Evolutionary conservation across 2,888 invertebrate species (phyloP).

Genomic region (Arctia plantaginis): DNA sequence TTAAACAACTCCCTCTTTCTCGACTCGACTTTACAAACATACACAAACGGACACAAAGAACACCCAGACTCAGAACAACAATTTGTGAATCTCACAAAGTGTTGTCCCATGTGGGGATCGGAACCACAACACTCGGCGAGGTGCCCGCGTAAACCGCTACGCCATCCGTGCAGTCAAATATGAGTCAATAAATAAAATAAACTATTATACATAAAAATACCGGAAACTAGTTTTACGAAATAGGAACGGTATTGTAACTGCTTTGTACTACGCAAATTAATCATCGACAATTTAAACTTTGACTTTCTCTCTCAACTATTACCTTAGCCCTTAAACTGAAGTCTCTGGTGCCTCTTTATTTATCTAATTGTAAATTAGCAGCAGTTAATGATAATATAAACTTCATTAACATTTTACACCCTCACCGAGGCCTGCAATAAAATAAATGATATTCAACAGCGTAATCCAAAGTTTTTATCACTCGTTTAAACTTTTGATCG

Average conservation of each 20-base stretch:
- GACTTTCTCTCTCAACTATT: neutral
- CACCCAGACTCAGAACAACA: too few species aligned
- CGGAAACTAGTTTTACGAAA: neutral
- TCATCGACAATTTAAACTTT: neutral
- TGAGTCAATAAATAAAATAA: too few species aligned
- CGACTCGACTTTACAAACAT: too few species aligned
- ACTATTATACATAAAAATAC: neutral
- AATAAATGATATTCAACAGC: constrained; percentile 22
- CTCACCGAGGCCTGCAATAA: constrained; percentile 15
- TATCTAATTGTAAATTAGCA: constrained; percentile 14
- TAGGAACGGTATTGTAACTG: neutral
- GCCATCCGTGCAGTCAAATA: too few species aligned
- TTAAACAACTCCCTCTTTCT: too few species aligned
- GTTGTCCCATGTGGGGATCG: too few species aligned
- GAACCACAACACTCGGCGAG: too few species aligned
- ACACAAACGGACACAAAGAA: too few species aligned
- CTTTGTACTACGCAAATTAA: neutral
- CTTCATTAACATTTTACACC: constrained; percentile 13
- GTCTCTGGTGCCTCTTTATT: constrained; percentile 3
- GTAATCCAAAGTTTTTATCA: constrained; percentile 26
- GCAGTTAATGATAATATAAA: constrained; percentile 9
- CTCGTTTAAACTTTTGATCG: constrained; percentile 26
- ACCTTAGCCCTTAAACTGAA: neutral
- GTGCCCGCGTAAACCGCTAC: too few species aligned
- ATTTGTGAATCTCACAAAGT: too few species aligned